Evolutionary conservation across 1,140 invertebrate genomes (phyloP), one percentile per base, ranked within the genome.

Genomic region (Elysia chlorotica): DNA sequence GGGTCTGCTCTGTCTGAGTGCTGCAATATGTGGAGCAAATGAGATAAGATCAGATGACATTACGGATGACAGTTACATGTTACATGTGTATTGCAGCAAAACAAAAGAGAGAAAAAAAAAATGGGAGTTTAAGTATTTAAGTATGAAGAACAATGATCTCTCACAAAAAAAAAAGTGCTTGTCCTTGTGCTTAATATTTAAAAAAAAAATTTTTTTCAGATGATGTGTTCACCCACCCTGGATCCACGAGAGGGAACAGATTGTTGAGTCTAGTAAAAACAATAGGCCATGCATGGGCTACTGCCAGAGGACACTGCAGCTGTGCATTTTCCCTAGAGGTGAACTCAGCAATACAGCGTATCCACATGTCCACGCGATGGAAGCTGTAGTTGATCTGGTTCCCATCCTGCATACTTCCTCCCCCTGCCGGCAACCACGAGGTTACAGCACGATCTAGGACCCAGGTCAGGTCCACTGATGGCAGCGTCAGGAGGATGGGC

Each of bases 241-340:
- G 96, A 90, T 99, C 97, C 19, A 99, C 93, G 72, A 97, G 93
- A 61, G 93, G 92, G 83, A 94, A 98, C 0, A 99, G 89, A 1
- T 94, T 92, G 78, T 95, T 95, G 38, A 99, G 91, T 74, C 97
- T 91, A 0, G 93, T 92, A 87, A 95, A 98, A 3, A 99, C 92
- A 75, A 98, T 94, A 0, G 96, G 95, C 98, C 98, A 99, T 0
- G 96, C 94, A 82, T 97, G 94, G 48, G 92, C 90, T 5, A 89
- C 90, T 0, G 95, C 95, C 31, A 92, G 92, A 0, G 95, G 93
- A 86, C 96, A 99, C 5, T 91, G 88, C 2, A 92, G 91, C 3
- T 96, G 82, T 14, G 89, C 82, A 79, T 85, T 85, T 31, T 88
- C 92, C 31, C 92, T 91, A 82, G 95, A 82, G 31, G 85, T 77